Evolutionary conservation across 2,113 vertebrate species (phyloP), one percentile per base, ranked within the genome.

Genomic region (Thinocorus orbignyianus): DNA sequence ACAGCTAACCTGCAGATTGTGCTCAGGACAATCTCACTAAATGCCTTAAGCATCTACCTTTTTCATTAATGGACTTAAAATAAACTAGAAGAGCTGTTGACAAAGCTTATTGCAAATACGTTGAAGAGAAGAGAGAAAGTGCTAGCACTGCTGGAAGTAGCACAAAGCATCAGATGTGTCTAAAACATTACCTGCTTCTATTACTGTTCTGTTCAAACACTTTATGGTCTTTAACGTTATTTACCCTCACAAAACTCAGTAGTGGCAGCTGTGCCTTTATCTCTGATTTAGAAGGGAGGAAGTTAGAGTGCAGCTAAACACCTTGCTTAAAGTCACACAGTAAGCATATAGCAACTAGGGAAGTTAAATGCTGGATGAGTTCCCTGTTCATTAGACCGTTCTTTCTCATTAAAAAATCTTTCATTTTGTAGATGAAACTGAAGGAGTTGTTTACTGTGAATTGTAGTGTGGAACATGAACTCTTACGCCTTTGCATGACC

Each of bases 41-140:
- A 84, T 52, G 81, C 52, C 61, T 71, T 52, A 83, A 88, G n/a
- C 48, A 72, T 35, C 85, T 76, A 51, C 57, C 35, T 35, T 93
- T 95, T 93, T 83, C 72, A 88, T 95, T 92, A 94, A 60, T 7
- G 2, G 31, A 10, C 80, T 93, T 90, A 81, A 94, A 94, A 68
- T 55, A 88, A 90, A 62, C 55, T 77, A 35, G 33, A 88, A 88
- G 68, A 44, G 16, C n/a, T 84, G 69, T 91, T 94, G 77, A 84
- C 77, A 95, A 68, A 95, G 58, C 74, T 92, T 85, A 77, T 76
- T 68, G 35, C 60, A 89, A 91, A 72, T 74, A 90, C 8, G 48
- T 62, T 78, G 39, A 51, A 73, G 72, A 81, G 69, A 58, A 55
- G 68, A 95, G 64, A 71, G 55, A 57, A 76, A 79, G 48, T 4